phyloP scores from a whole-genome alignment of 2,113 vertebrate species.

The Phylloscopus trochiloides region DNA sequence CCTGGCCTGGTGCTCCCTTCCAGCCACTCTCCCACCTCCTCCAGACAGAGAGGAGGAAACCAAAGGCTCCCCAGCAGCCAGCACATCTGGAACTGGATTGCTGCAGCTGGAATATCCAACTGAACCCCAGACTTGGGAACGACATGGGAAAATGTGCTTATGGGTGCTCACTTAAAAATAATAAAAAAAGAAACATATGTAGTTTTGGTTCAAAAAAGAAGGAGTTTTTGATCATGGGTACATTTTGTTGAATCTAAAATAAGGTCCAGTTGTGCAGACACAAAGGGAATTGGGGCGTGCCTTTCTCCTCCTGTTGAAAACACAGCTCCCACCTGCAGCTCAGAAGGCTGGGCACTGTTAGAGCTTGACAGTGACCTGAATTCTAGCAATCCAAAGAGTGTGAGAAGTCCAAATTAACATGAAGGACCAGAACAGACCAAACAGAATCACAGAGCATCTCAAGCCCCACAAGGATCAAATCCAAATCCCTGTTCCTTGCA shows the following conservation, averaged over 20 bases:
- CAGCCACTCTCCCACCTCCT: background rate
- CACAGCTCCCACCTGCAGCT: background rate
- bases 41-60: background rate
- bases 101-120: background rate
- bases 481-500: background rate
- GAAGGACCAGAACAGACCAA: background rate
- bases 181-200: fast-evolving
- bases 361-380: background rate
- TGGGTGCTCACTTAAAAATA: background rate
- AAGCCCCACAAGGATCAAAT: background rate
- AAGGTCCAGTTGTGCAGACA: background rate
- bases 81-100: background rate
- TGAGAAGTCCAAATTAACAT: background rate
- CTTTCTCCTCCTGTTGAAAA: background rate
- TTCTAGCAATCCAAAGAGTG: background rate
- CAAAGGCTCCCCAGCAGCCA: fast-evolving
- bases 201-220: background rate
- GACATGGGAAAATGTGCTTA: background rate
- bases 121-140: background rate
- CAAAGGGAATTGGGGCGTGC: background rate
- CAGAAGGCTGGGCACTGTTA: background rate
- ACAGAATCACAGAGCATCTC: fast-evolving
- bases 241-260: background rate
- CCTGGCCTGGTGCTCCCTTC: background rate
- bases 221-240: fast-evolving